Base-by-base conservation (phyloP, 2,113 vertebrate genomes). In the Oncorhynchus kisutch region DNA sequence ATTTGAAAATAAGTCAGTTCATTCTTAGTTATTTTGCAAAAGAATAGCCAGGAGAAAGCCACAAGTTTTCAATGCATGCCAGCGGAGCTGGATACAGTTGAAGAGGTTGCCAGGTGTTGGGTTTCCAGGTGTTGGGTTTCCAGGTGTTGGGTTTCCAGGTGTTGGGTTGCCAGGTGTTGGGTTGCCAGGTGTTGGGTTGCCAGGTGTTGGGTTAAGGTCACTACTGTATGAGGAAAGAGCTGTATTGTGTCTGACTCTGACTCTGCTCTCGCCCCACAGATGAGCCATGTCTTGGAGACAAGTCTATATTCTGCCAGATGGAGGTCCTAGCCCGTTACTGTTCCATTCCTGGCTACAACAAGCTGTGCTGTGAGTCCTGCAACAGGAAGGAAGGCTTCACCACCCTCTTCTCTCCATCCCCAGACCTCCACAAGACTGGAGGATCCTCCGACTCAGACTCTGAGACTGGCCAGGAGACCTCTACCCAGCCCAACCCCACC, bases 281-380 rank as follows among this genome's bases (percentile, higher is more conserved):
- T 74, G 96, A 98, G 80, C 95, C 95, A 0, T 99, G 98, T 13
- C 80, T 91, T 27, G 96, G 96, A 80, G 98, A 99, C 91, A 99
- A 96, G 70, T 99, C 98, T 16, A 99, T 99, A 84, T 99, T 99
- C 93, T 99, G 98, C 75, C 96, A 99, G 45, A 99, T 99, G 98
- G 98, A 99, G 79, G 97, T 97, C 9, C 93, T 99, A 0, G 94
- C 96, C 0, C 93, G 97, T 0, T 99, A 99, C 89, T 99, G 98
- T 74, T 99, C 97, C 57, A 99, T 99, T 8, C 98, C 98, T 0
- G 98, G 97, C 67, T 99, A 99, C 85, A 94, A 93, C 80, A 99
- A 96, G 75, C 85, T 99, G 31, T 99, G 97, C 81, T 99, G 97
- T 1, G 96, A 98, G 78, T 98, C 97, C 0, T 99, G 97, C 80